These are phyloP conservation scores for Anas bahamensis DNA, from an alignment of 2,797 vertebrate genomes.

Conservation along the genomic window DNA sequence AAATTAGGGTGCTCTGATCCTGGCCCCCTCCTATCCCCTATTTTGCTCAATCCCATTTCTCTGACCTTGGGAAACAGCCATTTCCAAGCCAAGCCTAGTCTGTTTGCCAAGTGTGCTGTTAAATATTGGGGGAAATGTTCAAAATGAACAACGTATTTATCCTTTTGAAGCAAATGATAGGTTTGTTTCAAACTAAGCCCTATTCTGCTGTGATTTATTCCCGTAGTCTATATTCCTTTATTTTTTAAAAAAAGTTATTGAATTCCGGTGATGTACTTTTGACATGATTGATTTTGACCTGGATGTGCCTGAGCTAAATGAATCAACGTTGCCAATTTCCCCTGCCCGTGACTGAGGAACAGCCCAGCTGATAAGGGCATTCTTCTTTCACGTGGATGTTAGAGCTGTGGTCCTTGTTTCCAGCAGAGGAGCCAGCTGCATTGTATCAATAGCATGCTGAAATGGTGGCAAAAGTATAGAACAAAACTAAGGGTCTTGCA, in stretches of 20 bases:
- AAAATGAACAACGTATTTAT: conserved; percentile 42
- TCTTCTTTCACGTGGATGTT: conserved; percentile 46
- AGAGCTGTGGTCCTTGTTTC: neutral
- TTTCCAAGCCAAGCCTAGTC: neutral
- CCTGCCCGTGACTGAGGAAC: conserved; percentile 57
- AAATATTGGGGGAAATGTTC: conserved; percentile 8
- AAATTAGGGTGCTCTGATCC: neutral
- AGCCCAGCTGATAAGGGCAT: conserved; percentile 50
- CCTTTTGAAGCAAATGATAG: conserved; percentile 60
- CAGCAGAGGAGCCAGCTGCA: neutral
- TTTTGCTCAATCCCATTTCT: neutral
- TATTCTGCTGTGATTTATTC: conserved; percentile 71
- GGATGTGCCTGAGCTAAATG: conserved; percentile 76
- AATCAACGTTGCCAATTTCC: conserved; percentile 76
- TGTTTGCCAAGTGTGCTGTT: neutral
- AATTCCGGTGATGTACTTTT: conserved; percentile 76
- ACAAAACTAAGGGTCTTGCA: neutral
- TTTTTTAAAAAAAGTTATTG: conserved; percentile 32
- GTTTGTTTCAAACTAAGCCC: conserved; percentile 63
- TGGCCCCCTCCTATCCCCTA: neutral
- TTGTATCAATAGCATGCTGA: neutral
- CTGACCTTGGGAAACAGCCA: neutral
- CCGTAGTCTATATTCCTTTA: conserved; percentile 51
- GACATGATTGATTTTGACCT: conserved; percentile 82
- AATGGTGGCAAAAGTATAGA: neutral